Percentiles rank a stretch among this genome's conserved stretches.
phyloP scores from a whole-genome alignment of 2,888 invertebrate genomes.

The Branchellion lobata region DNA sequence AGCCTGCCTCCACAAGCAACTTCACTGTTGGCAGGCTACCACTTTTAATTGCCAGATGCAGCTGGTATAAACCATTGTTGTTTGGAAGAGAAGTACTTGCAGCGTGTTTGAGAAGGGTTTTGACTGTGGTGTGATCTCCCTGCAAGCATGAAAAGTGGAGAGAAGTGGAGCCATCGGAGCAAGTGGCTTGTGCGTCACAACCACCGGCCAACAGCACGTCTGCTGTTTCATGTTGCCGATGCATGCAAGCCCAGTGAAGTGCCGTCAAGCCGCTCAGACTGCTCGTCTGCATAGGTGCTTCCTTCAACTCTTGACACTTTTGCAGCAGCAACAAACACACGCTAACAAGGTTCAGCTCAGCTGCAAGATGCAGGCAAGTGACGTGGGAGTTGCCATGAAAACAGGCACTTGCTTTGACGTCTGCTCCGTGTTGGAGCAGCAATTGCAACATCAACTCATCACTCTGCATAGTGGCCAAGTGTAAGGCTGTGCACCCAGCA shows the following conservation, averaged over 20 bases:
- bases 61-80: constrained; percentile 43
- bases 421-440: constrained; percentile 43
- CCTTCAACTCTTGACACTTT: constrained; percentile 40
- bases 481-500: constrained; percentile 49
- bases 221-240: constrained; percentile 48
- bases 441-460: constrained; percentile 46
- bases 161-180: constrained; percentile 51
- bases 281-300: constrained; percentile 50
- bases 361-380: constrained; percentile 50
- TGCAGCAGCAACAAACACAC: constrained; percentile 47
- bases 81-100: neutral
- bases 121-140: constrained; percentile 44
- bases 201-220: constrained; percentile 44
- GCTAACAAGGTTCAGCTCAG: constrained; percentile 47
- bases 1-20: constrained; percentile 45
- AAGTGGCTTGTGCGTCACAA: constrained; percentile 48
- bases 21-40: constrained; percentile 49
- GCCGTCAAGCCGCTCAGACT: constrained; percentile 48
- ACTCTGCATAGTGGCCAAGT: constrained; percentile 49
- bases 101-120: constrained; percentile 41
- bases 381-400: constrained; percentile 48
- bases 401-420: constrained; percentile 45
- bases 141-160: constrained; percentile 53
- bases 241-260: constrained; percentile 51
- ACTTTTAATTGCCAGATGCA: constrained; percentile 52